A percentile compares a stretch with the other conserved stretches of the same genome.
phyloP scores from a whole-genome alignment of 2,797 vertebrate genomes.

The Siniperca undulata region DNA sequence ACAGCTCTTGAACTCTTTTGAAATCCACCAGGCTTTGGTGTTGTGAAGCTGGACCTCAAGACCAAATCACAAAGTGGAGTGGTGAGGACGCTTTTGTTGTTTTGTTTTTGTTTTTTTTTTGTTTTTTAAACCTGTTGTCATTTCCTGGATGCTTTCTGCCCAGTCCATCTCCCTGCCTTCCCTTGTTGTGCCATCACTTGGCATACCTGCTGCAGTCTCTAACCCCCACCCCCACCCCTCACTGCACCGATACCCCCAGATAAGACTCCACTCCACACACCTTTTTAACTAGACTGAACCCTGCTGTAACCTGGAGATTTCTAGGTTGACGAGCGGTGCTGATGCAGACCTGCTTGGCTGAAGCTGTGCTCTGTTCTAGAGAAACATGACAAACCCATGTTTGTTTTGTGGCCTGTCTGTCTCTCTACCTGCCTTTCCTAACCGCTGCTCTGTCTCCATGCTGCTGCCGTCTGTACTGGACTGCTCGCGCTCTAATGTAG shows the following conservation, averaged over 20 bases:
- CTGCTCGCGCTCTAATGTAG: slow-evolving; percentile 68
- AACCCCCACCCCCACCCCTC: too few species aligned
- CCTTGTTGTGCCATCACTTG: too few species aligned
- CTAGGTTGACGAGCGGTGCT: slow-evolving; percentile 1
- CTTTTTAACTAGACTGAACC: neutral
- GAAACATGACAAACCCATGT: slow-evolving; percentile 39
- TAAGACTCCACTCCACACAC: neutral
- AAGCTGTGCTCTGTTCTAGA: slow-evolving; percentile 36
- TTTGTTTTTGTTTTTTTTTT: neutral
- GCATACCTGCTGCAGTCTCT: too few species aligned
- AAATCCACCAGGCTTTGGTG: slow-evolving; percentile 90
- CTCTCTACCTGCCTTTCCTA: slow-evolving; percentile 61
- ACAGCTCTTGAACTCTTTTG: neutral
- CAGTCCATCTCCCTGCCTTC: neutral
- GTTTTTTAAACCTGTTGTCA: neutral
- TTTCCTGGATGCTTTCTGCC: neutral
- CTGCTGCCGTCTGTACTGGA: slow-evolving; percentile 65
- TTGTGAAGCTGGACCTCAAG: slow-evolving; percentile 95
- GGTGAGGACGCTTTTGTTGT: slow-evolving; percentile 84
- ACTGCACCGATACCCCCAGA: neutral
- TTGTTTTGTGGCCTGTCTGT: slow-evolving; percentile 50
- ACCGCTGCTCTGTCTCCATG: slow-evolving; percentile 77
- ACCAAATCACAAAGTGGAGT: slow-evolving; percentile 96
- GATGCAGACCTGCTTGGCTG: slow-evolving; percentile 40
- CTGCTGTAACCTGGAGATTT: slow-evolving; percentile 34